Evolutionary conservation across 2,113 vertebrate genomes (phyloP).

Genomic region (Casuarius casuarius): DNA sequence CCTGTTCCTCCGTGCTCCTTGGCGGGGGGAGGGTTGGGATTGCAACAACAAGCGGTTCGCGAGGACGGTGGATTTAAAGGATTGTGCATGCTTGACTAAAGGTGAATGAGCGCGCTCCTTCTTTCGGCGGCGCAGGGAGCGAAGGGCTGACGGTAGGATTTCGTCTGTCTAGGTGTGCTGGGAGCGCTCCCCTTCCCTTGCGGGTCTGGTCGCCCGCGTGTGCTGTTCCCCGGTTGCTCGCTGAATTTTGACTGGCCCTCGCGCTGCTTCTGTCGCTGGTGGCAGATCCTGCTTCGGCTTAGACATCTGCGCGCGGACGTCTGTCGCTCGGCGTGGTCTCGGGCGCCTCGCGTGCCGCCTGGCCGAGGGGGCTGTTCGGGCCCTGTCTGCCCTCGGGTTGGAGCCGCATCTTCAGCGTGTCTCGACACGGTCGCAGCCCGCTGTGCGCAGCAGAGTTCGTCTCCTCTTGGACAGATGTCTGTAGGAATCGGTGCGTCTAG

Average conservation of each 20-base stretch:
- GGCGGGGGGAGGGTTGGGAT: background rate
- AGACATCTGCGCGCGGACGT: background rate
- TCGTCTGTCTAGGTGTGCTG: background rate
- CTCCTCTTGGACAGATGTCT: background rate
- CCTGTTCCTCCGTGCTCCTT: background rate
- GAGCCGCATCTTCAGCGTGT: fast-evolving
- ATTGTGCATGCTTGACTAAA: background rate
- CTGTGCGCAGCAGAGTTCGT: no score
- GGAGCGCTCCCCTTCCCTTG: background rate
- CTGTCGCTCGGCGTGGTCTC: background rate
- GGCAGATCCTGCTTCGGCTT: background rate
- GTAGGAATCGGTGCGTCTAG: background rate
- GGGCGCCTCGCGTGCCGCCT: background rate
- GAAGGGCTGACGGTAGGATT: fast-evolving
- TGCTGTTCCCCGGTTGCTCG: background rate
- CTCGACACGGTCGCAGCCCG: no score
- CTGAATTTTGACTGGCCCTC: background rate
- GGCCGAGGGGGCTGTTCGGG: background rate
- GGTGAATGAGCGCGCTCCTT: background rate
- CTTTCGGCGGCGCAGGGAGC: background rate
- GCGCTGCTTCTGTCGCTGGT: background rate
- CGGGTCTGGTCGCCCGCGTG: no score
- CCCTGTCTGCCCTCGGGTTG: background rate
- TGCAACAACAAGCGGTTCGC: background rate
- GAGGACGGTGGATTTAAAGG: background rate